These are phyloP conservation scores for Ptychadena robeensis DNA, from an alignment of 2,797 vertebrate species.

Conservation along the genomic window DNA sequence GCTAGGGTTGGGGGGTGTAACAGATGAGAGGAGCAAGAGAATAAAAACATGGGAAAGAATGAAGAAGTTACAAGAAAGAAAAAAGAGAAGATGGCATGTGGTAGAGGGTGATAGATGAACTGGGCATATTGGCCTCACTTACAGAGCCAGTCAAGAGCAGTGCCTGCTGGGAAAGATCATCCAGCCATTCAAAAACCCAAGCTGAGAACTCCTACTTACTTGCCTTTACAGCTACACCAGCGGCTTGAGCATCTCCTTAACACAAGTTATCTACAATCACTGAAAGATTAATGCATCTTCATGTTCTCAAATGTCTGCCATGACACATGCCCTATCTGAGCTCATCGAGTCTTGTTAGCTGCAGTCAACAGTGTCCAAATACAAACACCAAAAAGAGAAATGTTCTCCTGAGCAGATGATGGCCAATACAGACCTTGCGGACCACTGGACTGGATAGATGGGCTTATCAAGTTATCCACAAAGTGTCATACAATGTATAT, in stretches of 20 bases:
- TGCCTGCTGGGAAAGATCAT: slow-evolving; percentile 45
- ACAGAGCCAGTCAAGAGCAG: slow-evolving; percentile 80
- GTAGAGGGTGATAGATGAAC: slow-evolving; percentile 74
- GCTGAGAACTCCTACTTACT: neutral
- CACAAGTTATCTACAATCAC: neutral
- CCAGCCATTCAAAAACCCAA: slow-evolving; percentile 17
- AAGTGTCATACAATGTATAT: no score
- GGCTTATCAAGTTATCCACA: no score
- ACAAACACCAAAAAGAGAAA: no score
- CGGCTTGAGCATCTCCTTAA: neutral
- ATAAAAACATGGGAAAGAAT: slow-evolving; percentile 46
- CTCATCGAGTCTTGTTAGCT: no score
- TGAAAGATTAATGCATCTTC: neutral
- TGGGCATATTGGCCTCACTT: slow-evolving; percentile 72
- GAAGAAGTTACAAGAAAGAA: slow-evolving; percentile 74
- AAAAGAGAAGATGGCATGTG: slow-evolving; percentile 64
- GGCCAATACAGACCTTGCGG: neutral
- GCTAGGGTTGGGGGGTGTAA: neutral
- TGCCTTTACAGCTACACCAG: neutral
- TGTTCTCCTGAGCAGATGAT: neutral
- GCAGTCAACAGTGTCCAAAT: neutral
- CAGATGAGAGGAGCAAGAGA: slow-evolving; percentile 69
- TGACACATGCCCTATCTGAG: neutral
- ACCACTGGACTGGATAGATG: neutral
- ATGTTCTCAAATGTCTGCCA: neutral